These are phyloP conservation scores for Orchestia grillus DNA, from an alignment of 1,140 invertebrate species.

Conservation along the genomic window DNA sequence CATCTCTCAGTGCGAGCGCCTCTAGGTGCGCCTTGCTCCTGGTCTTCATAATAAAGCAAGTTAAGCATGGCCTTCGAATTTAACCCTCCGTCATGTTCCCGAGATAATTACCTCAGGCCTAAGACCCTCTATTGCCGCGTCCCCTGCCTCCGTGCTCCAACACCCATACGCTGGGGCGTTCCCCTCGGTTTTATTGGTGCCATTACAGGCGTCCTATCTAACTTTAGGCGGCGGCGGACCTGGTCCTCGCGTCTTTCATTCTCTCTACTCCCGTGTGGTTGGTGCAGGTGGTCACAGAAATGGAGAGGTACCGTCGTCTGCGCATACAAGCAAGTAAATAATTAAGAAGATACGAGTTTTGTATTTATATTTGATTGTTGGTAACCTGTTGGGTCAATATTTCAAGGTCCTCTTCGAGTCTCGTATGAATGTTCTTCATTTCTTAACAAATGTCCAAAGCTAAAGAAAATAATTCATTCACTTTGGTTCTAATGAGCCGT, in stretches of 20 bases:
- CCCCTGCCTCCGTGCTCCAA: neutral
- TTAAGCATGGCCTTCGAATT: neutral
- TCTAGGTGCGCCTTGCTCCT: neutral
- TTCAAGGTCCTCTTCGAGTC: too few species aligned
- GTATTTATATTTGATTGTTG: too few species aligned
- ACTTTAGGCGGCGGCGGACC: neutral
- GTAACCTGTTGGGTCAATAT: too few species aligned
- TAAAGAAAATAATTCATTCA: too few species aligned
- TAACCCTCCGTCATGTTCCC: constrained; percentile 45
- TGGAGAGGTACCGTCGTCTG: too few species aligned
- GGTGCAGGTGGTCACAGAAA: neutral
- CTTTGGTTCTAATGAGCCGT: too few species aligned
- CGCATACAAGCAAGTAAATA: too few species aligned
- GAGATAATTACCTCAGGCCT: constrained; percentile 32
- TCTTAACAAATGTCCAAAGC: too few species aligned
- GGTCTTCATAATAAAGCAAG: neutral
- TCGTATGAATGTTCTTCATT: too few species aligned
- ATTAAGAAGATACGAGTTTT: too few species aligned
- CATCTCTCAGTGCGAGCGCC: too few species aligned
- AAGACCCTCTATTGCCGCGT: neutral
- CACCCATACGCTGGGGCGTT: neutral
- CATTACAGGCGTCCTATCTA: constrained; percentile 45
- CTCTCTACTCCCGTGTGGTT: neutral
- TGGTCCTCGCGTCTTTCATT: neutral
- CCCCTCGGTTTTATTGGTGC: constrained; percentile 15